These are phyloP conservation scores for Hyperopisus bebe DNA, from an alignment of 2,113 vertebrate species.

Conservation along the genomic window DNA sequence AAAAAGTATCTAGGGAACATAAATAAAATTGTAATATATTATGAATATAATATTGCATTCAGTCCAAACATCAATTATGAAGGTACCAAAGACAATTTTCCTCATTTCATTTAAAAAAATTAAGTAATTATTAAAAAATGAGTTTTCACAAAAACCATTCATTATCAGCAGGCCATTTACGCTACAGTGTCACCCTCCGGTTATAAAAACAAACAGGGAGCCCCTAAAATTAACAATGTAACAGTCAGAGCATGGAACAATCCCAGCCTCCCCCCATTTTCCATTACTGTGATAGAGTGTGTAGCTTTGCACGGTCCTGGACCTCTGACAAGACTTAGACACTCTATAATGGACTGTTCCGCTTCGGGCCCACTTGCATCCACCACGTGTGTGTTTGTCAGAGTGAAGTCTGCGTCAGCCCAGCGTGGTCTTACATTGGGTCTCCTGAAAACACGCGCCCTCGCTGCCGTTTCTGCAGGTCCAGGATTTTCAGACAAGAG, in stretches of 20 bases:
- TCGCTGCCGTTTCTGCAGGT: not conserved
- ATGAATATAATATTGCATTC: not conserved
- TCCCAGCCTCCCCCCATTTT: constrained; percentile 15
- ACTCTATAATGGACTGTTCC: constrained; percentile 32
- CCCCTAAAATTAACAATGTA: constrained; percentile 12
- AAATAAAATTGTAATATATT: not conserved
- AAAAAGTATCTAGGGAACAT: not conserved
- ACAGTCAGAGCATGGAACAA: constrained; percentile 19
- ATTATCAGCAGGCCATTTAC: not conserved
- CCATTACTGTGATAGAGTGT: constrained; percentile 37
- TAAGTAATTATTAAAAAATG: not conserved
- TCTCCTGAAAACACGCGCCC: constrained; percentile 21
- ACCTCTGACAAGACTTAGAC: constrained; percentile 30
- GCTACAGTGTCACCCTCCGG: not conserved
- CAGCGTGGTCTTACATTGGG: constrained; percentile 26
- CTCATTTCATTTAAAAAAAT: not conserved
- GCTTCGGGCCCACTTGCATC: constrained; percentile 31
- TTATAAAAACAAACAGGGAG: not conserved
- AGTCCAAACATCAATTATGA: not conserved
- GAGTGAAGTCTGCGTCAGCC: constrained; percentile 29
- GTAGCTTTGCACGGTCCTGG: constrained; percentile 22
- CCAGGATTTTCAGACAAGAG: constrained; percentile 18
- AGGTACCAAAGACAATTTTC: not conserved
- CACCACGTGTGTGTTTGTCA: constrained; percentile 32
- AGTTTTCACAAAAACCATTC: not conserved